Evolutionary conservation across 2,797 vertebrate species (phyloP), one percentile per base, ranked within the genome.

Genomic region (Myripristis jacobus): DNA sequence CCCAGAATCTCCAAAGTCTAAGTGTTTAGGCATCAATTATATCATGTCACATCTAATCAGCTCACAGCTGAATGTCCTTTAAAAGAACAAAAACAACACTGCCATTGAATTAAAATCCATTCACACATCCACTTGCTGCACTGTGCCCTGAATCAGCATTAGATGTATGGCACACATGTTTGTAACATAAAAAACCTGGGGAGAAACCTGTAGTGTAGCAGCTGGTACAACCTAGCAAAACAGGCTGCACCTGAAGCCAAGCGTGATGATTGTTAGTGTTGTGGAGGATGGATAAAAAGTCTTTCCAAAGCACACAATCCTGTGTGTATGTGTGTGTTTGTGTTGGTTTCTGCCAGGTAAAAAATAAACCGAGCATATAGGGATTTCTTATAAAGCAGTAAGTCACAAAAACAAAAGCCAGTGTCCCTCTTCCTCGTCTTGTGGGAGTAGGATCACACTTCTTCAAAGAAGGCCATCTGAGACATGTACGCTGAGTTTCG

Each of bases 391-490:
- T 66, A 46, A 60, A 73, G 69, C 56, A 43, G 63, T 47, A 59
- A 34, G 47, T 65, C 55, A 31, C 27, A 69, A 51, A 60, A 48
- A 31, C 27, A 69, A 51, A 60, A 48, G 25, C 56, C 15, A 36
- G 36, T 43, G 70, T 25, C 73, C 48, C 47, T 64, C 52, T 51
- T 59, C 61, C 41, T 85, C 55, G 3, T 77, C 65, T 22, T 66
- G 61, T 47, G 38, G 56, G 27, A 46, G 13, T 0, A 0, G n/a
- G 41, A 54, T 95, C 92, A 95, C 81, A 95, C 94, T 81, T 95
- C 94, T 86, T 95, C 94, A 64, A 94, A 94, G 86, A 79, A 95
- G 63, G 92, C 92, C 94, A 94, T 94, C 84, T 95, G 95, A 87
- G 92, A 90, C 94, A 94, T 94, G 88, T 94, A 95, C 2, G 94